Conservation (phyloP, 2,888 invertebrate genomes). For the Conops quadrifasciatus region DNA sequence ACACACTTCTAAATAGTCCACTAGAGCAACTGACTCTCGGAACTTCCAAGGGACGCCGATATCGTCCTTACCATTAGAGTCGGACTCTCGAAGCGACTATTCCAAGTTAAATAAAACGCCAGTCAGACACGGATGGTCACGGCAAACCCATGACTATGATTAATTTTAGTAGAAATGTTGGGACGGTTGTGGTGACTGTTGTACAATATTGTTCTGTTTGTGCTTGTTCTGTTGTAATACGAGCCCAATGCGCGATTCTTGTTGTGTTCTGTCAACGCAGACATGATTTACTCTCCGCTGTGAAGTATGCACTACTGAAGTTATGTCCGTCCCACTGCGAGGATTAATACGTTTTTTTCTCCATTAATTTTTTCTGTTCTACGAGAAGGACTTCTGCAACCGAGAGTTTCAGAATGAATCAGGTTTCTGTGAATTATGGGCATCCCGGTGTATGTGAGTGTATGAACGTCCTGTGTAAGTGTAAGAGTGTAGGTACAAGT, state of each 20-base stretch:
- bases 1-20: too few relatives aligned
- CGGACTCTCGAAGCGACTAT: too few relatives aligned
- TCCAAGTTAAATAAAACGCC: too few relatives aligned
- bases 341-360: conserved; percentile 2
- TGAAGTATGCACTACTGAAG: neutral
- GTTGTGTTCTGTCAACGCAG: conserved; percentile 31
- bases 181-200: conserved; percentile 12
- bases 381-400: neutral
- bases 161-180: neutral
- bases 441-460: neutral
- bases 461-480: neutral
- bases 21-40: too few relatives aligned
- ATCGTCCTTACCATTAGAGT: too few relatives aligned
- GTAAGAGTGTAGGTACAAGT: neutral
- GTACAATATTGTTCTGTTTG: neutral
- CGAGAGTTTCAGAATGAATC: neutral
- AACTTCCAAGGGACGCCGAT: too few relatives aligned
- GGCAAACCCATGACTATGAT: too few relatives aligned
- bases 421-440: conserved; percentile 17
- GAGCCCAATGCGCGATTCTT: conserved; percentile 9
- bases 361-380: neutral
- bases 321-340: conserved; percentile 16
- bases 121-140: neutral
- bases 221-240: conserved; percentile 1
- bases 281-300: conserved; percentile 30